Percentiles rank a stretch among this genome's conserved stretches.
Evolutionary conservation across 2,888 invertebrate genomes (phyloP).

Genomic region (Melanargia galathea): DNA sequence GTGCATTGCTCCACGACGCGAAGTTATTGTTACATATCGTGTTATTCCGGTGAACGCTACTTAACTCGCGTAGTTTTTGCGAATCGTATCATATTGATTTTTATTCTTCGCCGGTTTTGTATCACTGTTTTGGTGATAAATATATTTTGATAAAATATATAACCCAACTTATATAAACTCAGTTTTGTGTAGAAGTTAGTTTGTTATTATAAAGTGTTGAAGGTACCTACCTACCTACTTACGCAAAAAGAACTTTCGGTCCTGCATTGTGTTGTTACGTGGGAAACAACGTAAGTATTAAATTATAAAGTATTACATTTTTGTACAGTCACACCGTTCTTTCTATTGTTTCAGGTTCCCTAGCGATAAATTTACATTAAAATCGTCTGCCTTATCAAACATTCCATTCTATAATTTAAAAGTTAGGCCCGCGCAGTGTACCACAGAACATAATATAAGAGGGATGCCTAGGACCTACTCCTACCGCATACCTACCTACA

Average conservation of each 20-base stretch:
- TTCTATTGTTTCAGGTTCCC: constrained; percentile 18
- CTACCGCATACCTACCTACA: background rate
- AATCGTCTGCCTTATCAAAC: constrained; percentile 5
- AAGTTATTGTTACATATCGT: constrained; percentile 59
- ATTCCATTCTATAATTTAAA: background rate
- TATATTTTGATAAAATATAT: constrained; percentile 42
- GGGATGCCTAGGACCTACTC: too few species aligned
- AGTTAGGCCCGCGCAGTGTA: background rate
- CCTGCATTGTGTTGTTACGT: constrained; percentile 52
- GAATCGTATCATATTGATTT: constrained; percentile 75
- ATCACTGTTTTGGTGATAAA: constrained; percentile 70
- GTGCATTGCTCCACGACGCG: constrained; percentile 62
- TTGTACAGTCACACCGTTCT: constrained; percentile 7
- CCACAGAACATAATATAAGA: too few species aligned
- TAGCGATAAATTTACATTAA: constrained; percentile 13
- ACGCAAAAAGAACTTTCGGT: constrained; percentile 36
- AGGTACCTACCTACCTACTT: too few species aligned
- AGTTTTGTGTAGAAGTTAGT: constrained; percentile 39
- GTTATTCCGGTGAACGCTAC: constrained; percentile 58
- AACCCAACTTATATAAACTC: constrained; percentile 37
- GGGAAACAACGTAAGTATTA: constrained; percentile 66
- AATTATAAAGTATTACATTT: constrained; percentile 24
- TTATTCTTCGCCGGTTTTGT: constrained; percentile 74
- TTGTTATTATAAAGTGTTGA: constrained; percentile 38
- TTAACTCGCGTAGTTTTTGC: constrained; percentile 57